Conservation (phyloP, 1,140 invertebrate species). For the Coenobita brevimanus region DNA sequence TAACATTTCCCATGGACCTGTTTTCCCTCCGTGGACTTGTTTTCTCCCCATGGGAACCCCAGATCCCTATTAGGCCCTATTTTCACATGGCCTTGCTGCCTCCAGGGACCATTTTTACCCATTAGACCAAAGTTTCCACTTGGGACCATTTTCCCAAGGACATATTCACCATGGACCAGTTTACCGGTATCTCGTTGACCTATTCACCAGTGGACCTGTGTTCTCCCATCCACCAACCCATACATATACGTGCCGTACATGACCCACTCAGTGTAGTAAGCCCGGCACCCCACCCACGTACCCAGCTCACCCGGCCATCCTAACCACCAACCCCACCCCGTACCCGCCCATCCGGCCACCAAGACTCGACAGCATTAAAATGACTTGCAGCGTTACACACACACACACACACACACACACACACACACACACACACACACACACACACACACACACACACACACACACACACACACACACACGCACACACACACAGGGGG, state of each 20-base stretch:
- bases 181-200: too few species aligned
- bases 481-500: background rate
- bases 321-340: background rate
- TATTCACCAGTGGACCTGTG: background rate
- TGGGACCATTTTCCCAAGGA: background rate
- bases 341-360: background rate
- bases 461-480: conserved; percentile 20
- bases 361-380: background rate
- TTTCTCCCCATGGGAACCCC: too few species aligned
- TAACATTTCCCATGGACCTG: too few species aligned
- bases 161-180: too few species aligned
- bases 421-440: conserved; percentile 37
- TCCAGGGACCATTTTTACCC: background rate
- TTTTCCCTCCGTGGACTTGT: too few species aligned
- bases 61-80: too few species aligned
- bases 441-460: conserved; percentile 39
- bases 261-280: too few species aligned
- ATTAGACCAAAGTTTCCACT: background rate
- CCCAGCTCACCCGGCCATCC: background rate
- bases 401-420: background rate
- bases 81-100: background rate
- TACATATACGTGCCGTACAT: too few species aligned
- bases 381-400: too few species aligned
- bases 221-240: too few species aligned
- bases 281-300: too few species aligned